Evolutionary conservation across 2,113 vertebrate species (phyloP).

Genomic region (Chauna torquata): DNA sequence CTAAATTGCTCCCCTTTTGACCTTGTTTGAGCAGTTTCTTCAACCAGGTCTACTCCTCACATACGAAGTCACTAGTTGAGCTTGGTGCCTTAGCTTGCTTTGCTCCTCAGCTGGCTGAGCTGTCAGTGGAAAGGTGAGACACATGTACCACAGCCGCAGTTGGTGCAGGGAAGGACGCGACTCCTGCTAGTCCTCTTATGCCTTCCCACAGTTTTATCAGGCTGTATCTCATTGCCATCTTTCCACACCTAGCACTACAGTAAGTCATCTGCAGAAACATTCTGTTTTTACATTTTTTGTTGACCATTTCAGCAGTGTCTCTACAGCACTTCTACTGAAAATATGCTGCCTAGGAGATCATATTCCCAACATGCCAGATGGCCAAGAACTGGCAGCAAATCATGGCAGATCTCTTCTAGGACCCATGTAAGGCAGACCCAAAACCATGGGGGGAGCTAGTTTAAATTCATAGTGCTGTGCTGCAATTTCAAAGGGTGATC

Average conservation of each 20-base stretch:
- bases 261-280: background rate
- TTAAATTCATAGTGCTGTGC: background rate
- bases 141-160: background rate
- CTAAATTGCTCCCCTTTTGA: background rate
- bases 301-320: background rate
- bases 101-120: background rate
- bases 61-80: background rate
- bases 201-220: background rate
- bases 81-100: background rate
- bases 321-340: background rate
- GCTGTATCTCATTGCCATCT: background rate
- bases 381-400: background rate
- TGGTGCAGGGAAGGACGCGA: background rate
- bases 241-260: background rate
- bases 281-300: background rate
- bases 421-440: background rate
- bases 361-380: background rate
- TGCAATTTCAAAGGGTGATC: background rate
- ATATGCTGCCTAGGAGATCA: background rate
- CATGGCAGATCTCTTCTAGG: background rate
- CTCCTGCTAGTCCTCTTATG: background rate
- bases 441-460: background rate
- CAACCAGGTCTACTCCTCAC: background rate
- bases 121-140: background rate
- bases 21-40: background rate